Base-by-base conservation (phyloP, 2,113 vertebrate species). In the Alethe castanea region DNA sequence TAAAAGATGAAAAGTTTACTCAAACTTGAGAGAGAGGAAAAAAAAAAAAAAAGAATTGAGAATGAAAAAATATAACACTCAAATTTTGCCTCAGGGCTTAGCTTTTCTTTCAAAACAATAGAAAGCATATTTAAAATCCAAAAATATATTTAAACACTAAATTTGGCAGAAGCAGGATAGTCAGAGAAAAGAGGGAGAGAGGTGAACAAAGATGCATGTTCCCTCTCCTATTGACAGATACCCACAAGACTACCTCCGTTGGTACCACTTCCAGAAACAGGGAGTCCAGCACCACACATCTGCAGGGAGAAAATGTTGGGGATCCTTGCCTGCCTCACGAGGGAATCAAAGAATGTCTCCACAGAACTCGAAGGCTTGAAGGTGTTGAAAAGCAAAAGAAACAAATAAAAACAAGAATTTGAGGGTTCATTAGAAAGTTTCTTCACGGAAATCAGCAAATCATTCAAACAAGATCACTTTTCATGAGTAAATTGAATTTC, bases 231-330 rank as follows among this genome's bases (percentile, higher is more conserved):
- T 19, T 94, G 92, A 97, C 94, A 97, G 97, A 98, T 97, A 99
- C 99, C 98, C 98, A 99, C 99, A 97, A 99, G 98, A 97, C 99
- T 99, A 92, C 99, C 99, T 90, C 98, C 98, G 97, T 97, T 91
- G 98, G 97, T 96, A 98, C 95, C 97, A 44, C 96, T 60, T 89
- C 95, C 97, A 90, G 98, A 97, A 65, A 98, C 97, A 12, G 98
- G 98, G 86, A 99, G 76, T 70, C 99, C 98, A 33, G 98, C 98
- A 12, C 99, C 99, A 14, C 99, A 99, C 99, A 99, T 99, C 98
- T 99, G 99, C 95, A 99, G 98, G 92, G 99, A 99, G 97, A 99
- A 99, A 40, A 99, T 56, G 80, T 99, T 94, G 20, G 99, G 98
- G 66, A 99, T 99, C 62, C 97, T 97, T 6, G 98, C 98, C 96